Evolutionary conservation across 2,113 vertebrate species (phyloP).

Genomic region (Tyrannus savana): DNA sequence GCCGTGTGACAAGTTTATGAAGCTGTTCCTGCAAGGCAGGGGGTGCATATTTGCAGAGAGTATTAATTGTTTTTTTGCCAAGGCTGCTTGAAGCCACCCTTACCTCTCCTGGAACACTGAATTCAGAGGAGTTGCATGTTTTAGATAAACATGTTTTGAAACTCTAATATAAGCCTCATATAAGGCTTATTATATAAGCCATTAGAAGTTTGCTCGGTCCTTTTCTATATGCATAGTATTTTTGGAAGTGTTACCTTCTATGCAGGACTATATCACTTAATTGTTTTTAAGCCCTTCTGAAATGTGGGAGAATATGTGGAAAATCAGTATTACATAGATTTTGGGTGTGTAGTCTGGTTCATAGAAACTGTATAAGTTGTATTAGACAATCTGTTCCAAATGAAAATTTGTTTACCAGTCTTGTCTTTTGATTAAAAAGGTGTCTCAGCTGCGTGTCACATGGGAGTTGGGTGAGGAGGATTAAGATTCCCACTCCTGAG

Average conservation of each 20-base stretch:
- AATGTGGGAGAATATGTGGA: not conserved
- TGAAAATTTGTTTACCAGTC: not conserved
- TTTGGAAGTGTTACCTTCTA: not conserved
- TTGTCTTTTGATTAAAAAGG: not conserved
- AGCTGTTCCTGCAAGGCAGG: not conserved
- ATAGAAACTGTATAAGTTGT: not conserved
- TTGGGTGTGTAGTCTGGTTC: not conserved
- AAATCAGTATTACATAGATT: not conserved
- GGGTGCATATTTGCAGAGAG: not conserved
- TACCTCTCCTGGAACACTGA: not conserved
- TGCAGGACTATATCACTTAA: not conserved
- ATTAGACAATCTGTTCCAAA: not conserved
- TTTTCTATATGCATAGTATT: not conserved
- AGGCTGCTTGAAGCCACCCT: not conserved
- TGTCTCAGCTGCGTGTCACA: not conserved
- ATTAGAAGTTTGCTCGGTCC: not conserved
- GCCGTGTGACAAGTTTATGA: fast-evolving
- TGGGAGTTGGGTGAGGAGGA: not conserved
- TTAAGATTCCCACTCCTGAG: not conserved
- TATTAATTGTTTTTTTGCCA: not conserved
- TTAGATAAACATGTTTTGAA: not conserved
- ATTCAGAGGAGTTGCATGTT: not conserved
- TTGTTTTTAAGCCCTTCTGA: not conserved
- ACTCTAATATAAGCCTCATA: not conserved
- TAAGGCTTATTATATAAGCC: not conserved